Percentiles rank a stretch among this genome's conserved stretches.
These are phyloP conservation scores for Anthopleura xanthogrammica DNA, from an alignment of 92 coral and sea anemone genomes.

Conservation along the genomic window DNA sequence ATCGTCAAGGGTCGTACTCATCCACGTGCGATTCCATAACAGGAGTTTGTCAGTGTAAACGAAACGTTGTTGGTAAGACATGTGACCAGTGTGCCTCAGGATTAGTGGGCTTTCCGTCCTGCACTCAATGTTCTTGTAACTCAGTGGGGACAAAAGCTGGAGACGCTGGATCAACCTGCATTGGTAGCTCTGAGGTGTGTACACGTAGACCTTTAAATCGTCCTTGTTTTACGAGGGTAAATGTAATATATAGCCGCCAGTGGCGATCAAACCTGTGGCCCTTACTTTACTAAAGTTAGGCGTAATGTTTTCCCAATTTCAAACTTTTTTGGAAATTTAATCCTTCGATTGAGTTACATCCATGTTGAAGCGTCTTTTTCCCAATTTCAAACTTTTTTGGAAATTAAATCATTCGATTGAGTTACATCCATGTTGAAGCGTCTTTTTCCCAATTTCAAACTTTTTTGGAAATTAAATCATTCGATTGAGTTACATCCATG, in stretches of 20 bases:
- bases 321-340: too few species aligned
- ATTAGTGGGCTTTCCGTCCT: conserved; percentile 80
- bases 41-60: conserved; percentile 72
- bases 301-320: background rate
- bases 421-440: too few species aligned
- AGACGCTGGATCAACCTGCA: conserved; percentile 40
- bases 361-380: too few species aligned
- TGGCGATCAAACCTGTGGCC: background rate
- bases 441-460: too few species aligned
- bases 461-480: too few species aligned
- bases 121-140: conserved; percentile 78
- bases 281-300: background rate
- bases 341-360: background rate
- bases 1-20: conserved; percentile 60
- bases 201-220: background rate
- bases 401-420: too few species aligned
- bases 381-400: too few species aligned
- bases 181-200: conserved; percentile 45
- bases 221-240: background rate
- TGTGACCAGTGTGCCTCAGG: conserved; percentile 84
- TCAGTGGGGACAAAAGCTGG: conserved; percentile 62
- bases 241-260: too few species aligned
- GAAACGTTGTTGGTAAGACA: conserved; percentile 65
- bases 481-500: too few species aligned
- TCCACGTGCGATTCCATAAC: conserved; percentile 55